Evolutionary conservation across 2,888 invertebrate genomes (phyloP).

Genomic region (Lycocerus yunnanus): DNA sequence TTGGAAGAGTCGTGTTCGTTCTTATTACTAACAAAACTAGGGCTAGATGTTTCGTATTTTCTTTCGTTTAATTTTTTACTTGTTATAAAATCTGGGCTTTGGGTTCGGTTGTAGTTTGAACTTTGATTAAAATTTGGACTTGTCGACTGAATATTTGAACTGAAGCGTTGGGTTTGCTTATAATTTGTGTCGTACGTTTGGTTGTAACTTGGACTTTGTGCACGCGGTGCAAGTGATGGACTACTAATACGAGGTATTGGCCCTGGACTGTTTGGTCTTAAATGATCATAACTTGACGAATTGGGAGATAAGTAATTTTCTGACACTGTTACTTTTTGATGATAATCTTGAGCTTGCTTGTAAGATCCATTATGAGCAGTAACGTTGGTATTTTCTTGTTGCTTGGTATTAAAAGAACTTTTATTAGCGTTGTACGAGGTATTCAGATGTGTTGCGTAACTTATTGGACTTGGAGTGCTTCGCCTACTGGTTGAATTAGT

Average conservation of each 20-base stretch:
- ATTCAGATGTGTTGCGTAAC: conserved; percentile 31
- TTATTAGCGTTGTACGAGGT: conserved; percentile 34
- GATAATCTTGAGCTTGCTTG: conserved; percentile 48
- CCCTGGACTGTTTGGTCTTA: conserved; percentile 43
- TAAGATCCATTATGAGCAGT: conserved; percentile 43
- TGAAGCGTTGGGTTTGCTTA: conserved; percentile 8
- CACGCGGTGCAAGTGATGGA: conserved; percentile 47
- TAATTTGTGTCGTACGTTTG: neutral
- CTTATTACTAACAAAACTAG: conserved; percentile 43
- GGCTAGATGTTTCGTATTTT: conserved; percentile 47
- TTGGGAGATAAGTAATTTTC: conserved; percentile 46
- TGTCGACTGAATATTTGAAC: conserved; percentile 15
- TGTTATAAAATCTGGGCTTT: conserved; percentile 52
- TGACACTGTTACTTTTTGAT: conserved; percentile 44
- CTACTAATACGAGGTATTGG: conserved; percentile 46
- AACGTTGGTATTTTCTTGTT: conserved; percentile 22
- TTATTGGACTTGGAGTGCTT: conserved; percentile 48
- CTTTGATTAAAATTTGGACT: conserved; percentile 36
- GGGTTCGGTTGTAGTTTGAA: conserved; percentile 33
- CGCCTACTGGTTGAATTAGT: conserved; percentile 47
- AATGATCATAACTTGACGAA: conserved; percentile 47
- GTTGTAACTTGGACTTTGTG: conserved; percentile 47
- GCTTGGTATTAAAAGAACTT: conserved; percentile 38
- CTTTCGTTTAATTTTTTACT: conserved; percentile 50
- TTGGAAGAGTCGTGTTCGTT: conserved; percentile 44